Percentiles rank a stretch among this genome's conserved stretches.
Conservation (phyloP, 2,113 vertebrate species). For the Mellivora capensis region DNA sequence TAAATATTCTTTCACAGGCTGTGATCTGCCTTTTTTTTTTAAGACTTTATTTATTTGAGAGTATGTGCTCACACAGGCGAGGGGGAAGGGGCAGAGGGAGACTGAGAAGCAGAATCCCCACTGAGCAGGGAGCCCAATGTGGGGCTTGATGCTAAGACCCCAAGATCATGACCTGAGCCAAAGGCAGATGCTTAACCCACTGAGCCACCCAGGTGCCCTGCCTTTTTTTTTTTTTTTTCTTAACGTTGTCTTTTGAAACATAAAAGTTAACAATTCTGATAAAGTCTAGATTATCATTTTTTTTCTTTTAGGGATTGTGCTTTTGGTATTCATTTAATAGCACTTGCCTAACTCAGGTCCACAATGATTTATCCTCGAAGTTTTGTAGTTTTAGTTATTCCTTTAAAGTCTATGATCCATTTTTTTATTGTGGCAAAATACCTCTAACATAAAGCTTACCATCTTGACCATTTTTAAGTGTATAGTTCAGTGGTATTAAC, state of each 20-base stretch:
- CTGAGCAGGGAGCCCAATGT: too few relatives aligned
- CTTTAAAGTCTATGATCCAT: not conserved
- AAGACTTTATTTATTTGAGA: not conserved
- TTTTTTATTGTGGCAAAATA: not conserved
- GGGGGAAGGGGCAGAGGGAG: too few relatives aligned
- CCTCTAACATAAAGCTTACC: not conserved
- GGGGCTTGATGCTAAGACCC: too few relatives aligned
- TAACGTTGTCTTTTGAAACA: not conserved
- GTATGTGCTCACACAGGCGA: too few relatives aligned
- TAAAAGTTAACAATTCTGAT: not conserved
- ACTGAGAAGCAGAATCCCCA: too few relatives aligned
- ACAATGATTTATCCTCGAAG: not conserved
- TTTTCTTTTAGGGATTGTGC: not conserved
- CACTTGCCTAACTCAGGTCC: not conserved
- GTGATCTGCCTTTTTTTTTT: not conserved
- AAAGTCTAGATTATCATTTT: not conserved
- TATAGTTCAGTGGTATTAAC: not conserved
- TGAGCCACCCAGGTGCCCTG: not conserved
- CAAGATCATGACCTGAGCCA: too few relatives aligned
- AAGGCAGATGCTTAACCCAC: not conserved
- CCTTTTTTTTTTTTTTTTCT: not conserved
- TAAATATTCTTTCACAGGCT: not conserved
- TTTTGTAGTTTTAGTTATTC: slow-evolving; percentile 10
- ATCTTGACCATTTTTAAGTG: not conserved
- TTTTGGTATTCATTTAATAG: not conserved